Evolutionary conservation across 2,113 vertebrate species (phyloP), one percentile per base, ranked within the genome.

Genomic region (Grallaria varia): DNA sequence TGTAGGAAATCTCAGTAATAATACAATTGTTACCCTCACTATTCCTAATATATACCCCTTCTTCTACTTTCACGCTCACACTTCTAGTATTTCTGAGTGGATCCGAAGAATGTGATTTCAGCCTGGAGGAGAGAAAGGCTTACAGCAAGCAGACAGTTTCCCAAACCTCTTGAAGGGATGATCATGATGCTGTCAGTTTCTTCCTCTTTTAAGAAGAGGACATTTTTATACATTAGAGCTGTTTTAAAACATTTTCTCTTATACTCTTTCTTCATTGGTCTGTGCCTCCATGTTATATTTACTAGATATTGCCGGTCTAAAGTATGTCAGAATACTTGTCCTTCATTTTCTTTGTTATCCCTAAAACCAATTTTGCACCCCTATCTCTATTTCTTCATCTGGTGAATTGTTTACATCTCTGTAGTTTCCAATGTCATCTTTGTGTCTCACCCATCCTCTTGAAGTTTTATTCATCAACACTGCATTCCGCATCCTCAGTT

Each of bases 121-220:
- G 6, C 14, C 14, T 47, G 18, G 11, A 18, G 3, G 14, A 28
- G 11, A 59, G 14, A 59, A 55, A 50, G 9, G 22, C 4, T 77
- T 68, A 35, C 6, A 81, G 20, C 4, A 24, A 87, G 16, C 25
- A 73, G 24, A 40, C 6, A 23, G 6, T 79, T 83, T 63, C 35
- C 33, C 10, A 95, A 10, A 16, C 2, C 12, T 18, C 47, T 59
- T 0, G 0, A 15, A 27, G 8, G 6, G 16, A 83, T 30, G 18
- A 63, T 25, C 16, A 37, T 28, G 16, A n/a, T 37, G 22, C 11
- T 86, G 10, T 45, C 5, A 18, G 3, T n/a, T 80, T 68, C 25
- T 84, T 77, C 20, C 11, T 68, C 10, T 55, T 82, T 84, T 77
- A 45, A 55, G 13, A 78, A 42, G 1, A 40, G 7, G 8, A 22